Evolutionary conservation across 1,140 invertebrate genomes (phyloP), one percentile per base, ranked within the genome.

Genomic region (Mylabris phalerata): DNA sequence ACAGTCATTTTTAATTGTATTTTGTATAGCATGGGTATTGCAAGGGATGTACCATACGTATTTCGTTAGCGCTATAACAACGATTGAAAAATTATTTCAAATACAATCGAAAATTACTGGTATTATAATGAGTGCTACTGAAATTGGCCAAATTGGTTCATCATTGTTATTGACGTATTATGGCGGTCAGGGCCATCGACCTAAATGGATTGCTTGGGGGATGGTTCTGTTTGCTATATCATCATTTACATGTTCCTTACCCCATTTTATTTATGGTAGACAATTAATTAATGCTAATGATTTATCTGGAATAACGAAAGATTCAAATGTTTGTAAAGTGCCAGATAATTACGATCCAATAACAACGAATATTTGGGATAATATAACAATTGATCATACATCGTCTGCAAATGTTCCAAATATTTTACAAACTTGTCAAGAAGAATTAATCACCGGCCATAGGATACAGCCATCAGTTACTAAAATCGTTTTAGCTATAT

Each of bases 21-120:
- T 95, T 75, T 90, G 92, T 66, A 79, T 91, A 55, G 90, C 89
- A 11, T 92, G 90, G 84, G 89, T 95, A 0, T 78, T 95, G 9
- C 92, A 94, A 75, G 93, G 93, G 32, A 94, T 95, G 88, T 95
- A 91, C 73, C 90, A 90, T 74, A 95, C 92, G 19, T 98, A 98
- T 75, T 93, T 98, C 73, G 94, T 95, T 32, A 94, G 91, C 68
- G 92, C 95, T 54, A 93, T 98, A 69, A 98, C 95, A 26, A 98
- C 94, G 6, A 92, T 98, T 41, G 95, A 98, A 75, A 97, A 97
- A 77, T 79, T 97, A 38, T 98, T 95, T 73, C 90, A 93, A 79
- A 90, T 98, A 46, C 92, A 95, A 68, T 95, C 92, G 50, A 93
- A 92, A 73, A 94, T 93, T 4, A 96, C 93, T 0, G 95, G 94